Evolutionary conservation across 53 echinoderm and acorn worm genomes (phyloP).

Genomic region (Stichopus horrens): DNA sequence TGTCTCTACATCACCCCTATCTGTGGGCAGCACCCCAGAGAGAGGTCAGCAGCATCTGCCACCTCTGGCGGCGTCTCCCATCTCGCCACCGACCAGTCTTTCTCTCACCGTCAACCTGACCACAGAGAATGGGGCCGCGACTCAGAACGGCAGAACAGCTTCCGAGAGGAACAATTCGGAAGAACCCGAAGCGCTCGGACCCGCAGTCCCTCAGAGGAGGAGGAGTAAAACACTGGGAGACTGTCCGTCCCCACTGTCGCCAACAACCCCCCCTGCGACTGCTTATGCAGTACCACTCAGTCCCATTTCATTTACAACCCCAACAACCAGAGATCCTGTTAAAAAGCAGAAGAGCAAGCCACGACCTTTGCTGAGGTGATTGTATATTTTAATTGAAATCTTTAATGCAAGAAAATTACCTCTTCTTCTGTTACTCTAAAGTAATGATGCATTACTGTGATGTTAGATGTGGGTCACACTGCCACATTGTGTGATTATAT

Average conservation of each 20-base stretch:
- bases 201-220: background rate
- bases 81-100: constrained; percentile 5
- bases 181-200: background rate
- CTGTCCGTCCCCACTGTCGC: constrained; percentile 41
- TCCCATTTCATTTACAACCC: constrained; percentile 25
- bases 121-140: background rate
- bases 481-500: too few relatives aligned
- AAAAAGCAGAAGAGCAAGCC: constrained; percentile 12
- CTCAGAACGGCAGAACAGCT: background rate
- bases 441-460: too few relatives aligned
- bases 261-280: constrained; percentile 31
- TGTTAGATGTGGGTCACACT: too few relatives aligned
- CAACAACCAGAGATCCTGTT: background rate
- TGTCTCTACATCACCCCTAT: constrained; percentile 18
- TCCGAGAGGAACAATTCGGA: background rate
- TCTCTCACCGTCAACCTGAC: background rate
- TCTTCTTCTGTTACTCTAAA: too few relatives aligned
- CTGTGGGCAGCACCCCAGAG: constrained; percentile 13
- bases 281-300: constrained; percentile 5
- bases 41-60: background rate
- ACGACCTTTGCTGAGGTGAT: constrained; percentile 37
- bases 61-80: background rate
- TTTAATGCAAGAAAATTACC: too few relatives aligned
- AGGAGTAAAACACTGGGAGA: constrained; percentile 39
- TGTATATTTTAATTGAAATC: background rate